Conservation (phyloP, 1,140 invertebrate species). For the Cepaea nemoralis region DNA sequence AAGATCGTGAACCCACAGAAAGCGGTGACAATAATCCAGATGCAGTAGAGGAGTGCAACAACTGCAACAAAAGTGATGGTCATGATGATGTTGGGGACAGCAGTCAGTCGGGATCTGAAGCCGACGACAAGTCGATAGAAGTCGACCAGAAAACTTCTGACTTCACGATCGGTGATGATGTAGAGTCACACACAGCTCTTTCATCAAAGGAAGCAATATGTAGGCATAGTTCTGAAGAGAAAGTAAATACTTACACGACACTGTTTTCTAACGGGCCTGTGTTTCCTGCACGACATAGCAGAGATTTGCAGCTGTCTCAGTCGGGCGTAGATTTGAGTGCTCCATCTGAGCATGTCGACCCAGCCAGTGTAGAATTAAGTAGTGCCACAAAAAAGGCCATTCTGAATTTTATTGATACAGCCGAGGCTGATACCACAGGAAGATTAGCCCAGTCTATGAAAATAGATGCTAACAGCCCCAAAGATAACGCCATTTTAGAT, state of each 20-base stretch:
- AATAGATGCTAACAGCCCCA: neutral
- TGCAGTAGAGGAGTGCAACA: neutral
- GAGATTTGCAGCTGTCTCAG: slow-evolving; percentile 27
- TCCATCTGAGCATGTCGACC: neutral
- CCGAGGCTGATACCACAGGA: neutral
- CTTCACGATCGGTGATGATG: neutral
- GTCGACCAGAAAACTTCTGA: neutral
- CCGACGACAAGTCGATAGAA: neutral
- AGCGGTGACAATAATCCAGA: slow-evolving; percentile 4
- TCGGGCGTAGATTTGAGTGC: neutral
- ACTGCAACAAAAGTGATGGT: neutral
- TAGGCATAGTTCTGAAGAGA: neutral
- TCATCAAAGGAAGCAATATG: neutral
- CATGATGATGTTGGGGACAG: neutral
- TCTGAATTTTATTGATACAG: neutral
- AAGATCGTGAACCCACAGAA: neutral
- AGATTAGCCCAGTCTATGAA: neutral
- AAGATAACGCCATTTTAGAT: neutral
- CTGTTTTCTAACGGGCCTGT: slow-evolving; percentile 24
- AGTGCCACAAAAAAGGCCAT: slow-evolving; percentile 17
- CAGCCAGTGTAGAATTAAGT: neutral
- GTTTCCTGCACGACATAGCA: slow-evolving; percentile 29
- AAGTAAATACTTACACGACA: neutral
- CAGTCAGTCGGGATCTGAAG: neutral
- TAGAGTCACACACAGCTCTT: neutral